phyloP scores from a whole-genome alignment of 2,113 vertebrate genomes.

The Capreolus pygargus region DNA sequence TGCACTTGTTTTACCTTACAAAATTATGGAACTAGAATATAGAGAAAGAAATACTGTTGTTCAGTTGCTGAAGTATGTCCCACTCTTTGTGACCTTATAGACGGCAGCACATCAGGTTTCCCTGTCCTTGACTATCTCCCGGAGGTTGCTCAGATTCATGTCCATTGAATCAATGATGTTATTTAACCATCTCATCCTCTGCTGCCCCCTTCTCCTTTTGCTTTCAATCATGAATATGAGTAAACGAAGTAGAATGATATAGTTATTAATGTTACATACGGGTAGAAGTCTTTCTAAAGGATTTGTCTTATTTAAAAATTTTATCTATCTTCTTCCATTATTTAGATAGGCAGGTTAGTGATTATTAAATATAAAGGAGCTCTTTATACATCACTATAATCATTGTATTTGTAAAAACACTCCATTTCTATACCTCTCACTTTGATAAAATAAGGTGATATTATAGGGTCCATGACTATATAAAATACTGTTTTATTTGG shows the following conservation, averaged over 20 bases:
- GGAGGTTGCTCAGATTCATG: background rate
- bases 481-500: background rate
- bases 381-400: background rate
- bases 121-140: background rate
- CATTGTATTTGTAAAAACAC: background rate
- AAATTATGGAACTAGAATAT: background rate
- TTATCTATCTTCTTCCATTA: background rate
- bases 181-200: background rate
- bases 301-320: background rate
- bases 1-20: background rate
- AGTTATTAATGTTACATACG: background rate
- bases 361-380: background rate
- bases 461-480: background rate
- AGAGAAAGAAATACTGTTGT: background rate
- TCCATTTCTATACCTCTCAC: background rate
- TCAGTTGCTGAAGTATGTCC: background rate
- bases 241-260: background rate
- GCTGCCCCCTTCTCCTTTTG: background rate
- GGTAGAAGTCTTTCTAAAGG: background rate
- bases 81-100: background rate
- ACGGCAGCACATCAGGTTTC: background rate
- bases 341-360: background rate
- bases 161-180: background rate
- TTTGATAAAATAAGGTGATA: background rate
- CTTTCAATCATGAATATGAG: background rate